Base-by-base conservation (phyloP, 2,888 invertebrate genomes). In the Campoplex nolae region DNA sequence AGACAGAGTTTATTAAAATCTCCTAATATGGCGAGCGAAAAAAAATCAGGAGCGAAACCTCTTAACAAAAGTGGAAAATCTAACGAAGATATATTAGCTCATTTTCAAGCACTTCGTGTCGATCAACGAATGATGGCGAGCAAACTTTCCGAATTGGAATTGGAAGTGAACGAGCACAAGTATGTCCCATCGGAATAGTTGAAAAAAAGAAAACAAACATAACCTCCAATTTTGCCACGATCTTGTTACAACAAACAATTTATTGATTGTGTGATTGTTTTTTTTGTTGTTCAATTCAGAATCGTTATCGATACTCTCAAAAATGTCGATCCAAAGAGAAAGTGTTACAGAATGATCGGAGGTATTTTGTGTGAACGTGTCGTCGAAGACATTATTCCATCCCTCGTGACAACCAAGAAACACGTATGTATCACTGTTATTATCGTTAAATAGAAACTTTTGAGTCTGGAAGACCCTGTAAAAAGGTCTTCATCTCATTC, bases 131-230 rank as follows among this genome's bases (percentile, higher is more conserved):
- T 96, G 91, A 95, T 98, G 91, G 97, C 98, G 45, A 97, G 96
- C 91, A 99, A 99, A 96, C 96, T 99, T 87, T 97, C 98, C 0
- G 99, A 99, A 95, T 95, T 99, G 91, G 98, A 99, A 95, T 96
- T 97, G 96, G 99, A 99, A 95, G 96, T 98, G 88, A 98, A 98
- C 94, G 99, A 99, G 95, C 99, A 99, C 96, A 99, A 98, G 99
- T 99, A 94, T 48, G 87, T 78, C 67, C n/a, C 62, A 51, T 13
- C 70, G 67, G 4, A n/a, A 28, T 8, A 51, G 67, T 23, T 56
- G 80, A n/a, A 51, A 48, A 32, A 48, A 71, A 9, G 58, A 51
- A 77, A 77, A 54, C 65, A 70, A 81, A 85, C 56, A 86, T 92
- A 93, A 93, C 92, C 92, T 92, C 83, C 56, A 56, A 80, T 74